Evolutionary conservation across 2,113 vertebrate genomes (phyloP).

Genomic region (Podilymbus podiceps): DNA sequence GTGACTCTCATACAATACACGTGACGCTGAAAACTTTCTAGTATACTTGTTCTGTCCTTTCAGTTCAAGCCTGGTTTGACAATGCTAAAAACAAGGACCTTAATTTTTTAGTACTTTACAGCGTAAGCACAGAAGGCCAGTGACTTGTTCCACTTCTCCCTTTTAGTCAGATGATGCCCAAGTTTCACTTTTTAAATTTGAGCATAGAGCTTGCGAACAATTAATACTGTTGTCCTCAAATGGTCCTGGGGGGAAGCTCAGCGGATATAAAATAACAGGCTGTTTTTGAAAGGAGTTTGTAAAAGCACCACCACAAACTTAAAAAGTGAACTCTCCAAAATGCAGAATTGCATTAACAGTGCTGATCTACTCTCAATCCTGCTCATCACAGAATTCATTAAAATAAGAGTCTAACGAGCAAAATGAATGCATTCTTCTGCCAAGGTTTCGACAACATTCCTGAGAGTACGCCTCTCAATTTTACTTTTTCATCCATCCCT

Average conservation of each 20-base stretch:
- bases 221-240: conserved; percentile 14
- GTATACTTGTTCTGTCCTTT: not conserved
- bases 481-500: not conserved
- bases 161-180: conserved; percentile 20
- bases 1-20: not conserved
- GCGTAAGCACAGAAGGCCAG: not conserved
- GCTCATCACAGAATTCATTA: not conserved
- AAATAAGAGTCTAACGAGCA: not conserved
- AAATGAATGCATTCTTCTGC: not conserved
- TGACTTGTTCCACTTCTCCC: not conserved
- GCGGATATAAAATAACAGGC: not conserved
- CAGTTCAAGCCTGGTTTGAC: not conserved
- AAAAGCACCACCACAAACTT: not conserved
- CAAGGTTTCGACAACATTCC: not conserved
- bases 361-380: not conserved
- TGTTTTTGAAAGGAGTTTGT: not conserved
- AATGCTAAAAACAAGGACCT: not conserved
- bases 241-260: not conserved
- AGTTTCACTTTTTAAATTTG: conserved; percentile 34
- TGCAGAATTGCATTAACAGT: not conserved
- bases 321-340: not conserved
- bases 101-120: not conserved
- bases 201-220: not conserved
- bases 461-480: not conserved
- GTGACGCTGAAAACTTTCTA: not conserved